A percentile compares a stretch with the other conserved stretches of the same genome.
Conservation (phyloP, 2,113 vertebrate genomes). For the Paratilapia polleni region DNA sequence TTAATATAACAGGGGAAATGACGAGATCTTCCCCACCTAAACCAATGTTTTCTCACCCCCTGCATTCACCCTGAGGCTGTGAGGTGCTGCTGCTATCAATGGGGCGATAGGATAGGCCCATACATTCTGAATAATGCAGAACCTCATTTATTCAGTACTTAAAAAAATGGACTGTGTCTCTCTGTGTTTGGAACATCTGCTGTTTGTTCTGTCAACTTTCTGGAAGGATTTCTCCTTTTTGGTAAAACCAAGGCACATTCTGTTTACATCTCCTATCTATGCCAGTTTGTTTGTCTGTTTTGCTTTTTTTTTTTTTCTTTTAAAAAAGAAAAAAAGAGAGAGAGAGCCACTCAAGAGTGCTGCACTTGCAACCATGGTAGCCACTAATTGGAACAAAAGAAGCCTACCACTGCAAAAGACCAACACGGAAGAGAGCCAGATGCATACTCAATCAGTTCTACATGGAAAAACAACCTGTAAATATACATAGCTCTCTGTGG, state of each 20-base stretch:
- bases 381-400: constrained; percentile 53
- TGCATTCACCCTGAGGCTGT: constrained; percentile 65
- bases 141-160: constrained; percentile 30
- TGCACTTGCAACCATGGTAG: constrained; percentile 21
- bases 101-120: constrained; percentile 24
- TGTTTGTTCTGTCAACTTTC: not conserved
- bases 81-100: constrained; percentile 39
- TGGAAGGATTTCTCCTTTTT: not conserved
- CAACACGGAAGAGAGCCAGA: not conserved
- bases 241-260: not conserved
- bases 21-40: constrained; percentile 59
- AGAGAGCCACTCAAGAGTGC: constrained; percentile 19
- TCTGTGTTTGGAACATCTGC: constrained; percentile 22
- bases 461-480: constrained; percentile 19
- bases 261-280: not conserved
- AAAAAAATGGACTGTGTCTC: constrained; percentile 16
- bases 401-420: constrained; percentile 9
- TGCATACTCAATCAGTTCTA: constrained; percentile 34
- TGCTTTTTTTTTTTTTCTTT: not conserved
- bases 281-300: not conserved
- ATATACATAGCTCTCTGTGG: not conserved
- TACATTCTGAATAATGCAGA: constrained; percentile 63
- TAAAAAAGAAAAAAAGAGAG: not conserved
- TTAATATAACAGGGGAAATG: constrained; percentile 40
- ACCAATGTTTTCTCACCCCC: constrained; percentile 74